Evolutionary conservation across 2,797 vertebrate genomes (phyloP).

Genomic region (Pitangus sulphuratus): DNA sequence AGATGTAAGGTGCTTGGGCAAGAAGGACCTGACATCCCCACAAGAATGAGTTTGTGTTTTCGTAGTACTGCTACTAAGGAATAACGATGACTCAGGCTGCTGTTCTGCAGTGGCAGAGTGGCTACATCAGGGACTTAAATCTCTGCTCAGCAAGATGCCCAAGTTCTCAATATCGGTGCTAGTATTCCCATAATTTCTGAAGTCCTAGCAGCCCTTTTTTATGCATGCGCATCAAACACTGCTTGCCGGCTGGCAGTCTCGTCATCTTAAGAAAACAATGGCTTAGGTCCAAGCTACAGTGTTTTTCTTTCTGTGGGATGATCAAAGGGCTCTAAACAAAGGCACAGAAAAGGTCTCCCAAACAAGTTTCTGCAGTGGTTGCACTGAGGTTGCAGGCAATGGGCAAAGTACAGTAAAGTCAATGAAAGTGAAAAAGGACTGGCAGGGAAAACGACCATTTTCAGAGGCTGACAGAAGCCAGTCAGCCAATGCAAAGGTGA

Average conservation of each 20-base stretch:
- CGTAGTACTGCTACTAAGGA: fast-evolving
- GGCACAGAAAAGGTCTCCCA: slow-evolving; percentile 37
- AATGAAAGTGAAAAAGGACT: slow-evolving; percentile 61
- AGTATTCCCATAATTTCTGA: neutral
- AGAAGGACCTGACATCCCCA: neutral
- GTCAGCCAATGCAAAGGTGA: neutral
- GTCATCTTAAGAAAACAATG: slow-evolving; percentile 10
- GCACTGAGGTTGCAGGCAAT: slow-evolving; percentile 28
- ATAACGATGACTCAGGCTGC: fast-evolving
- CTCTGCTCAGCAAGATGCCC: neutral
- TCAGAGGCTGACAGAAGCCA: neutral
- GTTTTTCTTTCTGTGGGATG: slow-evolving; percentile 55
- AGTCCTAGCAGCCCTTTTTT: neutral
- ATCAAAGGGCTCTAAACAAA: slow-evolving; percentile 61
- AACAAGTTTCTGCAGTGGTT: slow-evolving; percentile 31
- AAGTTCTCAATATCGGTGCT: neutral
- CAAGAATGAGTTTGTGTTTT: neutral
- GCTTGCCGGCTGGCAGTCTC: slow-evolving; percentile 2
- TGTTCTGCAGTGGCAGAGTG: neutral
- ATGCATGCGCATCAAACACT: neutral
- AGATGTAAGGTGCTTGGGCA: neutral
- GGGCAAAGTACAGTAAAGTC: slow-evolving; percentile 10
- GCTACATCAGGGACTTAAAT: neutral
- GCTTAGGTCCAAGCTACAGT: slow-evolving; percentile 34
- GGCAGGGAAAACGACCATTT: neutral